Percentiles rank a stretch among this genome's conserved stretches.
Conservation (phyloP, 2,888 invertebrate genomes). For the Eupelmus urozonus region DNA sequence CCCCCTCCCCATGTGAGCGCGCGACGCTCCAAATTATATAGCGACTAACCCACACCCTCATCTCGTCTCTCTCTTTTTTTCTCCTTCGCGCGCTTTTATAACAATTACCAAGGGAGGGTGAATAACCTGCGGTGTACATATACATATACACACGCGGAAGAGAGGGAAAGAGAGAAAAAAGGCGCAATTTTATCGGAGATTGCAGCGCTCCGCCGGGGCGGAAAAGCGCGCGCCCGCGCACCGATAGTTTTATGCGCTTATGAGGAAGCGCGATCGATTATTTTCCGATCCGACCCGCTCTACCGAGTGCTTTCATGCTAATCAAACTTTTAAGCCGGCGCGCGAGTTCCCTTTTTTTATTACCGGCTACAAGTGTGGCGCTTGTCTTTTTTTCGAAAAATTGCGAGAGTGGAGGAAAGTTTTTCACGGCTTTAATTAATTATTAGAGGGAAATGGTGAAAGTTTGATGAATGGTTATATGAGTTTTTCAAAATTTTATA, state of each 20-base stretch:
- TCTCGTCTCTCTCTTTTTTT: constrained; percentile 7
- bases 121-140: no score
- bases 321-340: constrained; percentile 39
- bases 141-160: no score
- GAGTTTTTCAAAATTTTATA: neutral
- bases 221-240: neutral
- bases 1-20: neutral
- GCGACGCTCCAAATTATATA: constrained; percentile 35
- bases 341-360: neutral
- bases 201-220: neutral
- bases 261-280: constrained; percentile 50
- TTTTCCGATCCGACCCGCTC: constrained; percentile 51
- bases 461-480: neutral
- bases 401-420: neutral
- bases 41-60: neutral
- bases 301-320: constrained; percentile 23
- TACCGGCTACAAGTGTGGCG: no score
- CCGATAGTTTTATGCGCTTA: neutral
- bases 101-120: no score
- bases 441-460: neutral
- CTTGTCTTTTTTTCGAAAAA: neutral
- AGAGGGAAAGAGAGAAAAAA: neutral
- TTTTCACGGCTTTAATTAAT: constrained; percentile 6
- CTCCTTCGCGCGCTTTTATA: neutral
- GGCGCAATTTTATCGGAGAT: constrained; percentile 31